Conservation (phyloP, 2,888 invertebrate species). For the Embidobia sp. region DNA sequence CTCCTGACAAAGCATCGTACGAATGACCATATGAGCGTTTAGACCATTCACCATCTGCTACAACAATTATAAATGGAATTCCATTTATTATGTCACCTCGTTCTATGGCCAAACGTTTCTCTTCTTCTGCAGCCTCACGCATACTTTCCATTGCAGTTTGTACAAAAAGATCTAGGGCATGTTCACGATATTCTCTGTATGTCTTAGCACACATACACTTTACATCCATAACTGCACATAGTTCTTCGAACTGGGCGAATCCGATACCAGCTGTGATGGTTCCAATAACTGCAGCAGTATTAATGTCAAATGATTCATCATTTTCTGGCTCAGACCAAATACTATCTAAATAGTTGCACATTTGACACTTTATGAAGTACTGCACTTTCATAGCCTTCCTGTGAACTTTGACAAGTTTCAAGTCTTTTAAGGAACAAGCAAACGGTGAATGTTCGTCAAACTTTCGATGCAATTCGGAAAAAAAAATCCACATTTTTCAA, state of each 20-base stretch:
- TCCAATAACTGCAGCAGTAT: conserved; percentile 50
- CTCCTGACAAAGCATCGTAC: conserved; percentile 49
- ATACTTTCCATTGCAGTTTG: not conserved
- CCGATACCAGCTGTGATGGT: conserved; percentile 60
- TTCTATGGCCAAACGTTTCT: conserved; percentile 40
- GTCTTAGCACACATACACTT: conserved; percentile 30
- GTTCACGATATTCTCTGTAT: not conserved
- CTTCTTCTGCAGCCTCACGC: conserved; percentile 12
- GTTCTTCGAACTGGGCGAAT: conserved; percentile 56
- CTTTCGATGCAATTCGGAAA: not conserved
- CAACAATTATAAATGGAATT: conserved; percentile 8
- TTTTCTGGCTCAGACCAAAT: conserved; percentile 53
- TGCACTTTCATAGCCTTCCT: not conserved
- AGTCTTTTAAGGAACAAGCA: not conserved
- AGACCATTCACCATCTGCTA: conserved; percentile 40
- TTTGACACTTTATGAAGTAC: conserved; percentile 29
- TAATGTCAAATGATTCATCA: conserved; percentile 15
- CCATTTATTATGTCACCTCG: conserved; percentile 26
- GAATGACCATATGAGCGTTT: conserved; percentile 52
- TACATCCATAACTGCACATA: conserved; percentile 51
- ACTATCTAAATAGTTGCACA: conserved; percentile 19
- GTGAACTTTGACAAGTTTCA: not conserved
- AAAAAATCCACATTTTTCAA: not conserved
- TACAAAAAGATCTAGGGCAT: not conserved
- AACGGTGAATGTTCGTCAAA: conserved; percentile 1